These are phyloP conservation scores for Chaetodon trifascialis DNA, from an alignment of 2,113 vertebrate species.

Conservation along the genomic window DNA sequence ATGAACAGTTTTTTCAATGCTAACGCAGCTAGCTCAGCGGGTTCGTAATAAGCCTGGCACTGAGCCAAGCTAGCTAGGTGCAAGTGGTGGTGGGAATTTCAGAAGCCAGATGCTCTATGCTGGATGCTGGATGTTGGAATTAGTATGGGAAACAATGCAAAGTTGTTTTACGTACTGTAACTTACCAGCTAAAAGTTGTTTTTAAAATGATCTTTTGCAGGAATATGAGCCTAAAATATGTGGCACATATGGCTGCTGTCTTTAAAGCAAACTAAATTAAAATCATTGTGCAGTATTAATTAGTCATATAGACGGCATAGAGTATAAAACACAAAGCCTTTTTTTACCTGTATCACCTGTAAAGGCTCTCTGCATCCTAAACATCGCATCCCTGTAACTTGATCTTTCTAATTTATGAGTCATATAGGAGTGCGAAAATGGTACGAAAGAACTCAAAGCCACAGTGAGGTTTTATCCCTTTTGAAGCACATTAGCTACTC, in stretches of 20 bases:
- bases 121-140: not conserved
- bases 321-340: not conserved
- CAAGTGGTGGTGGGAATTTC: not conserved
- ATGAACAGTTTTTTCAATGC: conserved; percentile 5
- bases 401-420: not conserved
- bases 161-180: not conserved
- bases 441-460: not conserved
- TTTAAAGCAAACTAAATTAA: not conserved
- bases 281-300: not conserved
- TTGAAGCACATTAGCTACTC: not conserved
- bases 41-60: not conserved
- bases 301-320: not conserved
- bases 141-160: not conserved
- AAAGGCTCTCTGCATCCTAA: not conserved
- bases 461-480: not conserved
- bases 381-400: not conserved
- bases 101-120: not conserved
- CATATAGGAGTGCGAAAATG: not conserved
- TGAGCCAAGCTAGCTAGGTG: not conserved
- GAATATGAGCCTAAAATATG: not conserved
- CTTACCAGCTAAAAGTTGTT: no score
- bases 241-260: not conserved
- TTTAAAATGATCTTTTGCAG: no score
- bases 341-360: not conserved
- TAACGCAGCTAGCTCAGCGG: conserved; percentile 2